Evolutionary conservation across 2,113 vertebrate species (phyloP), one percentile per base, ranked within the genome.

Genomic region (Myotis brandtii): DNA sequence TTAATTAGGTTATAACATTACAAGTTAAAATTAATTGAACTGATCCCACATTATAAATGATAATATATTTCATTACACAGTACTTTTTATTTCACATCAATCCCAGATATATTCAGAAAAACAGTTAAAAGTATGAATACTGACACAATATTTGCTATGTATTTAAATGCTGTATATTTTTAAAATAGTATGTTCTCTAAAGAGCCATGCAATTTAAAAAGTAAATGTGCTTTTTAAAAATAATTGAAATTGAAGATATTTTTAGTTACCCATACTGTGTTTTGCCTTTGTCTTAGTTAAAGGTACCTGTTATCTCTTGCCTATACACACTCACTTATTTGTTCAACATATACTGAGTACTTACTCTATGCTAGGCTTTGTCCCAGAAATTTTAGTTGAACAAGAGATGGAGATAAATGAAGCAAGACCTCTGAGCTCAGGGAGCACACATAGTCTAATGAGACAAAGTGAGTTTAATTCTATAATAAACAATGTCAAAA

Each of bases 161-260:
- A 23, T 62, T 93, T 93, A 64, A 79, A 93, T 76, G 25, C 21
- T 62, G 32, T 62, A 8, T 80, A 37, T 75, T 96, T 87, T 86
- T 5, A 54, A 94, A 84, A 59, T 56, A 90, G 3, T 20, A 76
- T 70, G 72, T 72, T 66, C 25, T 77, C 40, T 77, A 72, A 90
- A n/a, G 5, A 75, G 79, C 0, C 0, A 27, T 48, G 66, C 76
- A 46, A 20, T 75, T 37, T 12, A 50, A 50, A 89, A 85, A 79
- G 37, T 66, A 77, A 91, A 32, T 43, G 62, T 23, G 77, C 43
- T 82, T n/a, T 84, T 95, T 69, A 13, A 84, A 52, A 88, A 73
- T 59, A 73, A 48, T 91, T 93, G 25, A 87, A 52, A 25, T 66
- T 50, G 4, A 83, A 83, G 6, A 66, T 2, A 32, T 66, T 17